Base-by-base conservation (phyloP, 2,888 invertebrate species). In the Lasiommata megera region DNA sequence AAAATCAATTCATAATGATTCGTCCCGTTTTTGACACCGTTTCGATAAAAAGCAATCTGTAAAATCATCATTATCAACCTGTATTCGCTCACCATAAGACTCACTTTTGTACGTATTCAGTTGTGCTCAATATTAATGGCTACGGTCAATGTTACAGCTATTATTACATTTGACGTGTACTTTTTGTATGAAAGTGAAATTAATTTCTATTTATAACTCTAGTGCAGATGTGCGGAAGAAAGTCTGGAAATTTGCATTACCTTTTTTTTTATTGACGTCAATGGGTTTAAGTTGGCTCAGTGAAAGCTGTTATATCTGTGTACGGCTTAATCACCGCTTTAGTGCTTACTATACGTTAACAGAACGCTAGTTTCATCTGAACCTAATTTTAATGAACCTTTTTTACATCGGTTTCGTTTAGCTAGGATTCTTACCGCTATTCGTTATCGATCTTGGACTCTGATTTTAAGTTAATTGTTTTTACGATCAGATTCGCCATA, bases 171-270 rank as follows among this genome's bases (percentile, higher is more conserved):
- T 40, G 60, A 52, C 41, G 55, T 18, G 54, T 54, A 56, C 56
- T 52, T 50, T 48, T 56, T 53, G 47, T 60, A 29, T 37, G 59
- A 63, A 63, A 61, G 63, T 59, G 59, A 61, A 59, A 56, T 58
- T 56, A 50, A 46, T 23, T 46, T 56, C 52, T 56, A 54, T 59
- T 56, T 59, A 51, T 58, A 46, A 28, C 38, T 11, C 14, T 40
- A 58, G 54, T 57, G 44, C 37, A 34, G 56, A 57, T 38, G 53
- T 50, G 23, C 36, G 11, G 51, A 59, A 55, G 63, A 61, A 62
- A 62, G 63, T 56, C 34, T 23, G 8, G 28, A 38, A 52, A 52
- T 56, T 51, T 34, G 14, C 46, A 52, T 54, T 44, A 43, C 48
- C 29, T 47, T 57, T 58, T 47, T 57, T 58, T 61, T 52, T 53